These are phyloP conservation scores for Drosophila testacea DNA, from an alignment of 2,888 invertebrate genomes.

Conservation along the genomic window DNA sequence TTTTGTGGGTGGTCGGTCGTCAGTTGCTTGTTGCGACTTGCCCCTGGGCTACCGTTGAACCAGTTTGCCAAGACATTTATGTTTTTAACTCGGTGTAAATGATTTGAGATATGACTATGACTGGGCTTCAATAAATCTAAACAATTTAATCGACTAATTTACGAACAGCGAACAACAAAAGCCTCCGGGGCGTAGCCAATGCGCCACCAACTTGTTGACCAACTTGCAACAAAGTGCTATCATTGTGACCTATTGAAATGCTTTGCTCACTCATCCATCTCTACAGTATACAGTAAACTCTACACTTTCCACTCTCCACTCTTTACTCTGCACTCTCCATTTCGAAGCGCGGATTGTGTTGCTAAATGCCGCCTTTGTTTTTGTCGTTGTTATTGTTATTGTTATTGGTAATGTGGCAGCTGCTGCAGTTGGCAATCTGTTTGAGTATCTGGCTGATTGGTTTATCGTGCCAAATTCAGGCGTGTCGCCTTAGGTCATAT, in stretches of 20 bases:
- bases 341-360: conserved; percentile 2
- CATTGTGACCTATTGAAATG: conserved; percentile 30
- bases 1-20: conserved; percentile 25
- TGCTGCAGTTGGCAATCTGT: conserved; percentile 56
- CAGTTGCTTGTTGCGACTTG: conserved; percentile 7
- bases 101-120: conserved; percentile 44
- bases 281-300: conserved; percentile 1
- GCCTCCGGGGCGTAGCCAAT: conserved; percentile 47
- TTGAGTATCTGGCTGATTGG: conserved; percentile 70
- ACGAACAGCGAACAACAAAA: conserved; percentile 36
- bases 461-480: conserved; percentile 81
- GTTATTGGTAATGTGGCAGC: conserved; percentile 25
- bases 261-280: not conserved
- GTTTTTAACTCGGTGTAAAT: conserved; percentile 45
- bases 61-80: conserved; percentile 58
- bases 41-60: conserved; percentile 55
- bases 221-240: conserved; percentile 27
- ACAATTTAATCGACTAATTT: conserved; percentile 56
- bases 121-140: conserved; percentile 57
- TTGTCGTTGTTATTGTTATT: not conserved
- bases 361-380: conserved; percentile 18
- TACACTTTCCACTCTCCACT: too few species aligned
- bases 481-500: conserved; percentile 76
- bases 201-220: conserved; percentile 26
- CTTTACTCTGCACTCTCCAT: not conserved